phyloP scores from a whole-genome alignment of 2,888 invertebrate genomes.

The Leptothorax acervorum region DNA sequence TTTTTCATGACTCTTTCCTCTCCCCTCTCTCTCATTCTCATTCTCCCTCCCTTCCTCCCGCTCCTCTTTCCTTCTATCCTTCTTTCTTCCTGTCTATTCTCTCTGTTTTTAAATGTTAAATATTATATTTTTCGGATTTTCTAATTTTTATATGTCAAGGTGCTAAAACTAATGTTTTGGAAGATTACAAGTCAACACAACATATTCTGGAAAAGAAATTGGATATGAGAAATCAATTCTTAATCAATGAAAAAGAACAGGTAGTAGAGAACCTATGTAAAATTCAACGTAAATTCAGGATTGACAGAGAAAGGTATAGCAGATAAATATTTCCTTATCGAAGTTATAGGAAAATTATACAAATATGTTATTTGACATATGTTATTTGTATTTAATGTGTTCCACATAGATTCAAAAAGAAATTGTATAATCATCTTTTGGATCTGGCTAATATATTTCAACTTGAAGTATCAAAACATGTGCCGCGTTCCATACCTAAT shows the following conservation, averaged over 20 bases:
- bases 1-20: too few species aligned
- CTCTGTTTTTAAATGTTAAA: neutral
- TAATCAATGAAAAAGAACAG: constrained; percentile 70
- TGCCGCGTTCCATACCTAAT: constrained; percentile 73
- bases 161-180: constrained; percentile 79
- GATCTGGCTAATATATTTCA: constrained; percentile 76
- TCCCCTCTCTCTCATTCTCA: too few species aligned
- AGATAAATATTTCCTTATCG: constrained; percentile 4
- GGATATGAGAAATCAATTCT: constrained; percentile 58
- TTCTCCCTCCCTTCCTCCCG: too few species aligned
- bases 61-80: neutral
- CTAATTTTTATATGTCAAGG: constrained; percentile 65
- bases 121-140: constrained; percentile 5
- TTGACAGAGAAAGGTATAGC: constrained; percentile 79
- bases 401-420: constrained; percentile 77
- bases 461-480: constrained; percentile 68
- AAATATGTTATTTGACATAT: neutral
- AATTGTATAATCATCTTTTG: constrained; percentile 76
- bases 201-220: constrained; percentile 74
- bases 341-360: neutral
- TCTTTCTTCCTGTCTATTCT: neutral
- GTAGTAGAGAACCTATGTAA: constrained; percentile 66
- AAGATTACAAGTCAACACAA: constrained; percentile 78
- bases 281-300: constrained; percentile 75
- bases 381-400: neutral